Evolutionary conservation across 2,888 invertebrate species (phyloP), one percentile per base, ranked within the genome.

Genomic region (Ophion ventricosus): DNA sequence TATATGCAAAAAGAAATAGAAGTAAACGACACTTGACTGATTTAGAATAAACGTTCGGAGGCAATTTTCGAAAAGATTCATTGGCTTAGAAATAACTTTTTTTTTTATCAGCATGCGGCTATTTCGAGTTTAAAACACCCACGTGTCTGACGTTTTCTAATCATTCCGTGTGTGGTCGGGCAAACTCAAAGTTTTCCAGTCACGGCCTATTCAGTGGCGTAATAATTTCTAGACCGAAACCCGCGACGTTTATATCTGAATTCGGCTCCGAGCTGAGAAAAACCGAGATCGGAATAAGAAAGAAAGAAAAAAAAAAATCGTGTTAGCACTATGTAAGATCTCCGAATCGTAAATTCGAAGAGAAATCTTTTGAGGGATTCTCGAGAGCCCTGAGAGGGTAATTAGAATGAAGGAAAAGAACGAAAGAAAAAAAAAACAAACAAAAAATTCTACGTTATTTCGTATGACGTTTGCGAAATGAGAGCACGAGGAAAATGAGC

Each of bases 301-400:
- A 20, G 26, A 20, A 11, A 57, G 17, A 56, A 72, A 2, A 25
- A 49, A 11, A 49, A 49, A 57, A 66, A 40, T 57, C 40, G 26
- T 63, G 75, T 75, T 64, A 64, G 64, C 23, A 20, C 20, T 11
- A 59, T 11, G 74, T 29, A 29, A 26, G 54, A 74, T 49, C n/a
- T n/a, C 35, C 64, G 54, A 56, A 54, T 76, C 76, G 76, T 76
- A 67, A 76, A 77, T 77, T 67, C 23, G 3, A 8, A 35, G 29
- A n/a, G 25, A 23, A 77, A 67, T 67, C 35, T 69, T 77, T 67
- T 26, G 40, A 56, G 25, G 20, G n/a, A 49, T 67, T 77, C 40
- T 72, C 59, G 40, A 59, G 17, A 57, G 35, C 35, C 56, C 20
- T 35, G 56, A 72, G 59, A 59, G 72, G 25, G 54, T 56, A 75